Evolutionary conservation across 2,113 vertebrate genomes (phyloP), one percentile per base, ranked within the genome.

Genomic region (Ramphastos sulfuratus): DNA sequence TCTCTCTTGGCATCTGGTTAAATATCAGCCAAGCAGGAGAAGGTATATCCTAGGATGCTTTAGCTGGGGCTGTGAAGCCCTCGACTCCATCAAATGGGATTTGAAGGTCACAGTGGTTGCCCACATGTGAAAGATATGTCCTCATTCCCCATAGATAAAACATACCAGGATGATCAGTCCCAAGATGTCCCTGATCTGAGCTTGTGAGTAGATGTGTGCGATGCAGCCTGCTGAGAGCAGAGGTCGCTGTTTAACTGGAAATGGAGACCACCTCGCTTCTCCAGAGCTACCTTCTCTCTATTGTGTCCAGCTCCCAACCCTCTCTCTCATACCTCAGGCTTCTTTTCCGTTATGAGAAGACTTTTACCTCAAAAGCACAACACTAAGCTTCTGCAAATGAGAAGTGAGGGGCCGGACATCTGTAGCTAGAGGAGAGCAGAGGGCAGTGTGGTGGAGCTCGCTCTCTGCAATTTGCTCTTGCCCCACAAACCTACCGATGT

Each of bases 181-280:
- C 31, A 15, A 89, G 78, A 59, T 55, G 82, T 82, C 64, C 59
- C 82, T 24, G 12, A 28, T 4, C 3, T 3, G 25, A n/a, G 23
- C 16, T 8, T 12, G 1, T 3, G 7, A 6, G 46, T 0, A 5
- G 56, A 1, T 16, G 2, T 1, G 15, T n/a, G 97, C 33, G 31
- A 30, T 89, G 31, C 71, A 5, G 84, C 6, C 42, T 76, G 67
- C 3, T 2, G 85, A 65, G 97, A 92, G 77, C 87, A 97, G 97
- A 97, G 97, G 97, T 97, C 97, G 95, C 96, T 97, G 97, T 97
- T 96, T 27, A 94, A 92, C 93, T 95, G 94, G 87, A 75, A 97
- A 97, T 96, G 92, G 88, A 96, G 93, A 39, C 69, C n/a, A n/a
- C 55, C 10, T 73, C 10, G 13, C 72, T 81, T 50, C 77, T 75